Evolutionary conservation across 2,888 invertebrate species (phyloP).

Genomic region (Melangyna quadrimaculata): DNA sequence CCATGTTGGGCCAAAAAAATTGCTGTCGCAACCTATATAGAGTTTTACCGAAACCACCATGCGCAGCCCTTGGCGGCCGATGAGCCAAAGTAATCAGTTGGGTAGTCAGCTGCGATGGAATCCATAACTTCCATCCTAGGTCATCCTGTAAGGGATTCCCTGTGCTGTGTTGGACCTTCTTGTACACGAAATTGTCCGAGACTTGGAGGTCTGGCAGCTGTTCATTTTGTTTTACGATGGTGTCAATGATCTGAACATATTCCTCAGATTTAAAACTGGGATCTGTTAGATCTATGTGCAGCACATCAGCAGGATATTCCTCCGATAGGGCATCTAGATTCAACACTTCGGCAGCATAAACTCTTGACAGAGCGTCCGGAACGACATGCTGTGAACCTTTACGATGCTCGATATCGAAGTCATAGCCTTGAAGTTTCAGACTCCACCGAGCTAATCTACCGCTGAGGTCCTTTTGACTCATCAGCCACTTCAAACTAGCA

Average conservation of each 20-base stretch:
- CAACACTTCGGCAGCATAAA: not conserved
- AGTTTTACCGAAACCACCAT: not conserved
- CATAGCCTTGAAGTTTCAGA: not conserved
- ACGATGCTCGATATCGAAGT: slow-evolving; percentile 16
- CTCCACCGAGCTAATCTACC: no score
- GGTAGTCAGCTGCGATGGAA: not conserved
- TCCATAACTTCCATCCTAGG: not conserved
- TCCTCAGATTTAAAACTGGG: no score
- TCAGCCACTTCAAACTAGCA: no score
- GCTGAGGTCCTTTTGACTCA: no score
- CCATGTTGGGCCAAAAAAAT: slow-evolving; percentile 16
- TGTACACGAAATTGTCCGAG: no score
- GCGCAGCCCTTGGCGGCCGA: not conserved
- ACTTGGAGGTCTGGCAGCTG: no score
- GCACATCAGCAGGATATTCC: no score
- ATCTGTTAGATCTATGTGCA: no score
- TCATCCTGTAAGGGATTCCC: no score
- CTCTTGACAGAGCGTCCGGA: not conserved
- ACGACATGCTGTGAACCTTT: slow-evolving; percentile 1
- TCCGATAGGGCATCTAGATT: not conserved
- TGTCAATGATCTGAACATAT: no score
- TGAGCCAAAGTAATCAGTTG: not conserved
- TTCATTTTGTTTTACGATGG: no score
- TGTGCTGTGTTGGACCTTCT: no score
- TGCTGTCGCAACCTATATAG: not conserved